Percentiles rank a stretch among this genome's conserved stretches.
Conservation (phyloP, 2,113 vertebrate genomes). For the Campylomormyrus numenius region DNA sequence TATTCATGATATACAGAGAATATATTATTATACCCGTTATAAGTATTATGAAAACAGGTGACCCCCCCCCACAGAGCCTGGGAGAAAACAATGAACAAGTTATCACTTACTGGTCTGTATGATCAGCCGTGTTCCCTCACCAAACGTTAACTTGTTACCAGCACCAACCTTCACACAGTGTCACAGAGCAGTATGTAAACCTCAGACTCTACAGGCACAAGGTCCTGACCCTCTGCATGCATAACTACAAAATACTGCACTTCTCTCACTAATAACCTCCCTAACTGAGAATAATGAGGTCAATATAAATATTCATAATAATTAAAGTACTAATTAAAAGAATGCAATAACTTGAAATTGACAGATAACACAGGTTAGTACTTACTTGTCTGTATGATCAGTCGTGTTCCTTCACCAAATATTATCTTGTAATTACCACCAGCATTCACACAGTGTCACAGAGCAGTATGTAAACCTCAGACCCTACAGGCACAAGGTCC, state of each 20-base stretch:
- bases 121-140: constrained; percentile 22
- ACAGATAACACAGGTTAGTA: neutral
- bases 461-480: neutral
- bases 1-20: neutral
- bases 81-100: neutral
- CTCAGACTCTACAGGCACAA: neutral
- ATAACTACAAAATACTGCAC: neutral
- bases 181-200: neutral
- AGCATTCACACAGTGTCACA: neutral
- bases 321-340: neutral
- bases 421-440: neutral
- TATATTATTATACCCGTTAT: neutral
- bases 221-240: neutral
- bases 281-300: neutral
- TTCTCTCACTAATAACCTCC: neutral
- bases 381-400: constrained; percentile 18
- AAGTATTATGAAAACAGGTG: no score
- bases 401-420: constrained; percentile 11
- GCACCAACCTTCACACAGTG: constrained; percentile 12
- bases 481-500: neutral
- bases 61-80: neutral
- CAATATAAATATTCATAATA: neutral
- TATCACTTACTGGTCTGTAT: constrained; percentile 8
- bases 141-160: constrained; percentile 28
- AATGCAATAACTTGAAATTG: neutral